A percentile compares a stretch with the other conserved stretches of the same genome.
These are phyloP conservation scores for Tuberolachnus salignus DNA, from an alignment of 2,888 invertebrate species.

Conservation along the genomic window DNA sequence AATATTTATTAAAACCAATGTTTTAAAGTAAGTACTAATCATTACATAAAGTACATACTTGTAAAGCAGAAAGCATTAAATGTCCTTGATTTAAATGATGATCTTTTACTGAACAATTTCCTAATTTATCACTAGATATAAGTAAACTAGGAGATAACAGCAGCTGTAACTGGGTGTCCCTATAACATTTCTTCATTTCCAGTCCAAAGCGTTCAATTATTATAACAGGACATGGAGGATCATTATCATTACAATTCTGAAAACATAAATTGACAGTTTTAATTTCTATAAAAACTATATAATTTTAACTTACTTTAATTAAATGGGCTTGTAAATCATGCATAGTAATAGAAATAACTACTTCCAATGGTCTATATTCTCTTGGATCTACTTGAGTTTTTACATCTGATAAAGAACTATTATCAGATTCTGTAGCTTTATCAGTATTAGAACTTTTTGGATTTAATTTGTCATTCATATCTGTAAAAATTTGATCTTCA, in stretches of 20 bases:
- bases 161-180: slow-evolving; percentile 90
- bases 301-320: slow-evolving; percentile 69
- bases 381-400: slow-evolving; percentile 72
- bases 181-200: slow-evolving; percentile 94
- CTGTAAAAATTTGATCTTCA: slow-evolving; percentile 91
- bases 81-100: slow-evolving; percentile 82
- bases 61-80: slow-evolving; percentile 81
- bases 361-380: slow-evolving; percentile 86
- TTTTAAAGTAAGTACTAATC: slow-evolving; percentile 54
- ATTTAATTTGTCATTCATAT: slow-evolving; percentile 70
- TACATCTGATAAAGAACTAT: slow-evolving; percentile 57
- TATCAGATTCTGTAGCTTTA: slow-evolving; percentile 58
- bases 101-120: slow-evolving; percentile 72
- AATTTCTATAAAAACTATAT: neutral
- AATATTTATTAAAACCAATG: slow-evolving; percentile 35
- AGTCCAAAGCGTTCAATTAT: slow-evolving; percentile 91
- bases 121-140: slow-evolving; percentile 75
- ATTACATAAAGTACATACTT: slow-evolving; percentile 66
- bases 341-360: slow-evolving; percentile 89
- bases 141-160: slow-evolving; percentile 86
- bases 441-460: slow-evolving; percentile 58
- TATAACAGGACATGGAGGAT: slow-evolving; percentile 89
- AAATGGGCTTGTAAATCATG: slow-evolving; percentile 96
- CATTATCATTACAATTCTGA: slow-evolving; percentile 83
- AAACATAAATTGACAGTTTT: slow-evolving; percentile 58